phyloP scores from a whole-genome alignment of 2,797 vertebrate species.

The Lacerta viridis region DNA sequence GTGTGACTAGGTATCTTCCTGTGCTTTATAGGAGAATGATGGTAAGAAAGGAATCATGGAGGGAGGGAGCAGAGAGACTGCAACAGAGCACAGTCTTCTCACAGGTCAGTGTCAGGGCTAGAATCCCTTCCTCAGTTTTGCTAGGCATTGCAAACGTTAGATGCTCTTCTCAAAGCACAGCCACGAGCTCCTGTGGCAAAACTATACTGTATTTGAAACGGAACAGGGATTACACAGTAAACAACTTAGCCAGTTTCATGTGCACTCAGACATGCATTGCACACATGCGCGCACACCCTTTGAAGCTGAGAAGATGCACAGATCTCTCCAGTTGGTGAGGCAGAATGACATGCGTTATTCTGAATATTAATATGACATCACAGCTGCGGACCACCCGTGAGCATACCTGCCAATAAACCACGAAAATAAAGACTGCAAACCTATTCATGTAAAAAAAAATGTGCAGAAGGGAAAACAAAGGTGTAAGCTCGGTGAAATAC shows the following conservation, averaged over 20 bases:
- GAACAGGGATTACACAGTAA: conserved; percentile 34
- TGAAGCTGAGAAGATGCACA: conserved; percentile 11
- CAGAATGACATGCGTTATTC: not conserved
- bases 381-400: conserved; percentile 14
- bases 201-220: not conserved
- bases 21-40: no score
- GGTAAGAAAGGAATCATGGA: no score
- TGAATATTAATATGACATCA: conserved; percentile 33
- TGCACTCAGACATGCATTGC: not conserved
- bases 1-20: no score
- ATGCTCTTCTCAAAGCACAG: not conserved
- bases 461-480: not conserved
- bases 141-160: not conserved
- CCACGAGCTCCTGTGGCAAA: not conserved
- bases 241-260: not conserved
- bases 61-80: not conserved
- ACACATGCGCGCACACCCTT: not conserved
- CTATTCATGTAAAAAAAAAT: not conserved
- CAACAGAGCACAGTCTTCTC: not conserved
- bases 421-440: not conserved
- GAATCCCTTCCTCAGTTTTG: not conserved
- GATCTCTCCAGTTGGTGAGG: conserved; percentile 6
- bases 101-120: not conserved
- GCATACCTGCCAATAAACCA: conserved; percentile 15
- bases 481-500: not conserved